Conservation (phyloP, 2,797 vertebrate genomes). For the Artibeus jamaicensis region DNA sequence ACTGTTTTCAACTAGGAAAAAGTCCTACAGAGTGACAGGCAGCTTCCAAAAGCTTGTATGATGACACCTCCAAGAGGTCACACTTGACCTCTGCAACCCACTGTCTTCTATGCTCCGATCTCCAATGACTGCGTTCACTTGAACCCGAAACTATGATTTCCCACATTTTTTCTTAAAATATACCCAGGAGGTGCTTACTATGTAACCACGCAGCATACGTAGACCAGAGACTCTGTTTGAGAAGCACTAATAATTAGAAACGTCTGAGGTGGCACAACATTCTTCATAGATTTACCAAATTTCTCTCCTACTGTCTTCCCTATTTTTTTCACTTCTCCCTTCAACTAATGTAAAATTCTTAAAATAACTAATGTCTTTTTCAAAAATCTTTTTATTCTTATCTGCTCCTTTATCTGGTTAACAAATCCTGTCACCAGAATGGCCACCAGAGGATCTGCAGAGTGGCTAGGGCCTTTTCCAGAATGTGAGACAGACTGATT, state of each 20-base stretch:
- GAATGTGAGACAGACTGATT: background rate
- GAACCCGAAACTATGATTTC: background rate
- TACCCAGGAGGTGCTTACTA: conserved; percentile 2
- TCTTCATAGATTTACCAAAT: conserved; percentile 28
- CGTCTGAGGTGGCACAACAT: background rate
- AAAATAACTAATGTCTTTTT: conserved; percentile 47
- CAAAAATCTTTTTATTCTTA: background rate
- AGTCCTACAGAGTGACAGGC: background rate
- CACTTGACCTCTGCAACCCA: background rate
- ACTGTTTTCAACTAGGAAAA: background rate
- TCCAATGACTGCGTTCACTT: background rate
- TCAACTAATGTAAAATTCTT: conserved; percentile 35
- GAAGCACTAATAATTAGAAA: conserved; percentile 50
- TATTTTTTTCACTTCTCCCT: conserved; percentile 3
- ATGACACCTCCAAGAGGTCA: background rate
- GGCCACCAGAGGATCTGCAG: background rate
- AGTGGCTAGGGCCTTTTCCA: background rate
- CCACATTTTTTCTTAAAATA: background rate
- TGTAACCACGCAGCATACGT: background rate
- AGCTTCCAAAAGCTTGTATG: background rate
- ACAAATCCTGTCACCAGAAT: background rate
- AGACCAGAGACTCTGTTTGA: conserved; percentile 30
- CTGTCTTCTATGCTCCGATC: background rate
- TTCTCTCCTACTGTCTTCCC: background rate
- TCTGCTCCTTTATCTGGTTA: conserved; percentile 3